phyloP scores from a whole-genome alignment of 2,888 invertebrate genomes.

The Embidobia sp. region DNA sequence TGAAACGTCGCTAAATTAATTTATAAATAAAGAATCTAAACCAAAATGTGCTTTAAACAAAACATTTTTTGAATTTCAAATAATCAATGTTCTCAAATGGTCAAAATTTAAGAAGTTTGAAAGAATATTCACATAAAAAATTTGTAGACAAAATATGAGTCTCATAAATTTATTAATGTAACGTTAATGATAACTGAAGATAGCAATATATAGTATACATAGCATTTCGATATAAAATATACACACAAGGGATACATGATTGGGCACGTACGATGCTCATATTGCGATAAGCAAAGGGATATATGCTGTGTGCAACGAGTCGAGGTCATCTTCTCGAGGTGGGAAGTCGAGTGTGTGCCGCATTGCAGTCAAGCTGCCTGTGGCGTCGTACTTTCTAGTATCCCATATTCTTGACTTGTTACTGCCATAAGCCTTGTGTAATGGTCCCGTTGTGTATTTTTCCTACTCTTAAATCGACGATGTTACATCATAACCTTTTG shows the following conservation, averaged over 20 bases:
- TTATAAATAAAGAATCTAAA: too few relatives aligned
- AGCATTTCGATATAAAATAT: constrained; percentile 48
- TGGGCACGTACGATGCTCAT: constrained; percentile 58
- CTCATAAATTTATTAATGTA: constrained; percentile 6
- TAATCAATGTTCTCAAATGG: too few relatives aligned
- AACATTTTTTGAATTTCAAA: too few relatives aligned
- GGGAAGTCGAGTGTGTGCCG: constrained; percentile 72
- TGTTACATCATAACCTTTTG: constrained; percentile 8
- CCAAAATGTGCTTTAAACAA: too few relatives aligned
- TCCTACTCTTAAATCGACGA: constrained; percentile 26
- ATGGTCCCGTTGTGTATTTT: constrained; percentile 66
- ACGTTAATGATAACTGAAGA: constrained; percentile 30
- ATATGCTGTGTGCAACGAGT: constrained; percentile 45
- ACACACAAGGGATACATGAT: constrained; percentile 49
- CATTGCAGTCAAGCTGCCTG: constrained; percentile 73
- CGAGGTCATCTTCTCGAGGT: constrained; percentile 65
- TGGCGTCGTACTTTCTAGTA: constrained; percentile 64
- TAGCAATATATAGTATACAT: constrained; percentile 14
- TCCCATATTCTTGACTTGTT: constrained; percentile 69
- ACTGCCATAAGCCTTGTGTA: constrained; percentile 64
- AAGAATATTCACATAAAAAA: too few relatives aligned
- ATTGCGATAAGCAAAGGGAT: constrained; percentile 63
- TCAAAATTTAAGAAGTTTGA: too few relatives aligned
- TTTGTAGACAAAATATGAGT: too few relatives aligned
- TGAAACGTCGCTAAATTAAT: too few relatives aligned